Conservation (phyloP, 2,797 vertebrate genomes). For the Lepilemur ruficaudatus region DNA sequence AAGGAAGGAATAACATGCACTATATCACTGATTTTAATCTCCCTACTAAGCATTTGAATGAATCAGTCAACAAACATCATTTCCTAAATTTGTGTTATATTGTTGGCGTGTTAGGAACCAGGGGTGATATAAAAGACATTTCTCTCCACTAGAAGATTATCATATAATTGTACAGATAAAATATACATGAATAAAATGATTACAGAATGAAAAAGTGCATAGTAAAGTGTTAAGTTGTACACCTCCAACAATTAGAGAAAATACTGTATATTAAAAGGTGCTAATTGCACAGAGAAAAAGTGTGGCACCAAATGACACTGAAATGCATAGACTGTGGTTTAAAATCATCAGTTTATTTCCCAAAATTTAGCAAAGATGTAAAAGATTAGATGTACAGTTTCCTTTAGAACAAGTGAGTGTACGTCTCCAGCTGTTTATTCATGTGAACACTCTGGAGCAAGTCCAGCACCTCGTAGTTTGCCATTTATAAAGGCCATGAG, state of each 20-base stretch:
- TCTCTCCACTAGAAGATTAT: background rate
- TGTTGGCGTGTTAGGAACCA: background rate
- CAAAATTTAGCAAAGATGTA: background rate
- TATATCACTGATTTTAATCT: background rate
- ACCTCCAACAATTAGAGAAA: background rate
- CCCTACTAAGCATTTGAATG: background rate
- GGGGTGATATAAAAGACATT: background rate
- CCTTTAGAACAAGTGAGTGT: background rate
- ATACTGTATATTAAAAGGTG: background rate
- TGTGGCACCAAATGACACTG: background rate
- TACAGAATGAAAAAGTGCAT: background rate
- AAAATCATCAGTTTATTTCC: background rate
- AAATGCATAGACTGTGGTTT: background rate
- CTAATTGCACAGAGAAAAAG: background rate
- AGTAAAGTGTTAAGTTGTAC: background rate
- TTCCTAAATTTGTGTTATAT: constrained; percentile 12
- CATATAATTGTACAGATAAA: background rate
- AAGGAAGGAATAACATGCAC: background rate
- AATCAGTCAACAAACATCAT: background rate
- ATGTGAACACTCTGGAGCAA: background rate
- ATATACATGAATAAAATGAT: background rate
- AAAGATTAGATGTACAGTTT: background rate
- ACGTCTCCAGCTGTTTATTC: background rate
- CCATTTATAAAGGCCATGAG: background rate
- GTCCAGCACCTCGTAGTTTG: background rate